A percentile compares a stretch with the other conserved stretches of the same genome.
Evolutionary conservation across 2,888 invertebrate genomes (phyloP).

Genomic region (Eupsilia transversa): DNA sequence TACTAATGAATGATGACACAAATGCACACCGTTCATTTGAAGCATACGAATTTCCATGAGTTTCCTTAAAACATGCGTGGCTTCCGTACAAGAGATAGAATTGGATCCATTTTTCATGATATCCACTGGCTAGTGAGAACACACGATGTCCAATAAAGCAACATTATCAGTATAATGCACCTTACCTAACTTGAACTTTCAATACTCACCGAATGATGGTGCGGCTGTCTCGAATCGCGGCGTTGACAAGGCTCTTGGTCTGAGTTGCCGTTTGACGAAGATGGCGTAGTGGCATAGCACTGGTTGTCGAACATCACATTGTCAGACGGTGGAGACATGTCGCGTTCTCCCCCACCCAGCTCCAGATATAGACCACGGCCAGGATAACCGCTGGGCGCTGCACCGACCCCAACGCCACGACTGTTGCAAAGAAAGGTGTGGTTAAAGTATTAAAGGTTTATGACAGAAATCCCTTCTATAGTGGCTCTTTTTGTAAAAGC

Average conservation of each 20-base stretch:
- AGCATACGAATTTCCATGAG: background rate
- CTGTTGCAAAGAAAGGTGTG: constrained; percentile 63
- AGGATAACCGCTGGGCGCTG: constrained; percentile 91
- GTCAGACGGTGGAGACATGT: constrained; percentile 96
- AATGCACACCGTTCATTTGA: background rate
- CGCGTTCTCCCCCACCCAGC: constrained; percentile 92
- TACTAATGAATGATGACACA: background rate
- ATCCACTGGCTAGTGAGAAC: background rate
- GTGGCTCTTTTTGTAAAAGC: background rate
- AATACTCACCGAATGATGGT: constrained; percentile 91
- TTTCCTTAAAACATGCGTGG: background rate
- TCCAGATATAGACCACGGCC: constrained; percentile 94
- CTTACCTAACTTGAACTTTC: background rate
- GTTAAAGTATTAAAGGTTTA: background rate
- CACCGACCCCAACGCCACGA: constrained; percentile 87
- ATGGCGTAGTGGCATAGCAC: constrained; percentile 98
- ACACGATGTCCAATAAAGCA: background rate
- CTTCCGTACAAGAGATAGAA: too few relatives aligned
- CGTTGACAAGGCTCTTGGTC: constrained; percentile 95
- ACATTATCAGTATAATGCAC: background rate
- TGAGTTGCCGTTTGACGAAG: constrained; percentile 97
- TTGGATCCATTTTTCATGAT: background rate
- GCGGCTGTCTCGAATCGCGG: constrained; percentile 90
- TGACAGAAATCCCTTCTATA: background rate
- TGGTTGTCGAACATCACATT: constrained; percentile 98